Conservation (phyloP, 2,888 invertebrate species). For the Agonopterix arenella region DNA sequence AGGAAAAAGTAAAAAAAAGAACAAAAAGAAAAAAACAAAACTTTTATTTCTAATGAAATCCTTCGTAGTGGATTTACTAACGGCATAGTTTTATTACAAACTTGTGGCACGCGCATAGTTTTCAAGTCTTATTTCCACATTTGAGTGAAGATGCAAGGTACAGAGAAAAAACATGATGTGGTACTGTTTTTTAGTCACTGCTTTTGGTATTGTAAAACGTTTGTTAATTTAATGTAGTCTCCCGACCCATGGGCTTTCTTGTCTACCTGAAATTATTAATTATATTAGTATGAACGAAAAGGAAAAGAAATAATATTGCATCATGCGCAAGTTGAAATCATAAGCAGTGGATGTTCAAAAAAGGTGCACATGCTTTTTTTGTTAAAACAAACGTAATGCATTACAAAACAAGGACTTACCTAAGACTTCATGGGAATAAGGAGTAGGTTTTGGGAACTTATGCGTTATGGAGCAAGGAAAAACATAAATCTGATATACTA, state of each 20-base stretch:
- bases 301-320: conserved; percentile 40
- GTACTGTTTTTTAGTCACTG: conserved; percentile 51
- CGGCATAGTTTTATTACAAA: no score
- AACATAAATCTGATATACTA: conserved; percentile 44
- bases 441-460: neutral
- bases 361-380: conserved; percentile 58
- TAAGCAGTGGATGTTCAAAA: conserved; percentile 37
- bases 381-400: conserved; percentile 15
- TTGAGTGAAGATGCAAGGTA: neutral
- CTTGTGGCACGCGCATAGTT: no score
- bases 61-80: neutral
- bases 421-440: conserved; percentile 17
- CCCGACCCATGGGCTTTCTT: conserved; percentile 73
- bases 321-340: conserved; percentile 44
- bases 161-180: conserved; percentile 22
- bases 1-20: conserved; percentile 62
- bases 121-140: neutral
- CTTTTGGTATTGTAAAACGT: conserved; percentile 43
- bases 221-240: conserved; percentile 68
- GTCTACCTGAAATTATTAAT: conserved; percentile 75
- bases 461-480: conserved; percentile 27
- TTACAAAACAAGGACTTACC: conserved; percentile 44
- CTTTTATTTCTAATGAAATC: conserved; percentile 48
- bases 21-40: conserved; percentile 55
- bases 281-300: conserved; percentile 74